Base-by-base conservation (phyloP, 2,113 vertebrate genomes). In the Tragelaphus imberbis region DNA sequence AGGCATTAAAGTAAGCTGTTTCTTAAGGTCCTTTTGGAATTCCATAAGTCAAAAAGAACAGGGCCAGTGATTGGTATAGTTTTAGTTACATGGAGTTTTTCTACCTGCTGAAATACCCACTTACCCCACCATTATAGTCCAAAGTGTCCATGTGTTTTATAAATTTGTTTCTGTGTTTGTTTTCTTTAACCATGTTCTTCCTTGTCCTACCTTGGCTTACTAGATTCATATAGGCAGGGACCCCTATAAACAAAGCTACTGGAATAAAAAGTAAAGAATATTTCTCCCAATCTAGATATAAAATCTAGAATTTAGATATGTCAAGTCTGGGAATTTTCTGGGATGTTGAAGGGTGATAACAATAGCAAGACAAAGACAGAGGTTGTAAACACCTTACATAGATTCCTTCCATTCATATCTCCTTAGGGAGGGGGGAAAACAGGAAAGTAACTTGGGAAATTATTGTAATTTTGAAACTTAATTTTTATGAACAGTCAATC, bases 251-350 rank as follows among this genome's bases (percentile, higher is more conserved):
- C 27, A 55, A 13, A 79, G 17, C 36, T 85, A 47, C n/a, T 47
- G 16, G 9, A 17, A 80, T 58, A 25, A 92, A 55, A 80, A 59
- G 56, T 30, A 85, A 94, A 90, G 55, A 36, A 21, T 68, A 7
- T n/a, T 90, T 91, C 77, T 95, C 44, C 77, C 14, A 21, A 28
- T 51, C 28, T 93, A 59, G 27, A 58, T 27, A 81, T 85, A 77
- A 93, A 94, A 79, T 75, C 21, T 89, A 51, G 55, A 88, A 88
- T 65, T 93, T 65, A 85, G 82, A 82, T 53, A 27, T 80, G 9
- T 94, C 47, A 97, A 88, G 21, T 97, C 82, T 94, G n/a, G 86
- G 61, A 40, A 21, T 93, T 93, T 97, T 96, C 94, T 89, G 63
- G 28, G 91, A 21, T 58, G 44, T 90, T 53, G 81, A 91, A 93